Evolutionary conservation across 2,888 invertebrate genomes (phyloP).

Genomic region (Nowickia ferox): DNA sequence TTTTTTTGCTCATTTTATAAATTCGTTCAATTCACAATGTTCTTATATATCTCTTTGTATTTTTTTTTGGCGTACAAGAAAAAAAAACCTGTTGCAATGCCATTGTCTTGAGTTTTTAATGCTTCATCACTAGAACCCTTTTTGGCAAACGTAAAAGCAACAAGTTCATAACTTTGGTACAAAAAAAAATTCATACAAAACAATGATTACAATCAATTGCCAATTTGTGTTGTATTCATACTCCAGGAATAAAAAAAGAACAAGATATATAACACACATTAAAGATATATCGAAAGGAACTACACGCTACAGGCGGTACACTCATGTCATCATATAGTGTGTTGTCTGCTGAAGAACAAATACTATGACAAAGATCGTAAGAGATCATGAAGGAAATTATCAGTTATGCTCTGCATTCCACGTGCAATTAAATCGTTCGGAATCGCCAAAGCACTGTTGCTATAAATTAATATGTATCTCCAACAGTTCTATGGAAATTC

Average conservation of each 20-base stretch:
- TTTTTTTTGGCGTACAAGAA: neutral
- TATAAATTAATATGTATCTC: too few species aligned
- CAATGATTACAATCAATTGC: conserved; percentile 66
- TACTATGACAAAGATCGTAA: too few species aligned
- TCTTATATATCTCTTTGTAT: neutral
- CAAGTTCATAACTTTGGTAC: conserved; percentile 38
- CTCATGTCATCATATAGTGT: neutral
- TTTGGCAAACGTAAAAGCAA: conserved; percentile 20
- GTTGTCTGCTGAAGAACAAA: neutral
- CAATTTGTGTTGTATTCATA: conserved; percentile 60
- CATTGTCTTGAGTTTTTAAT: conserved; percentile 40
- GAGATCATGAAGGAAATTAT: too few species aligned
- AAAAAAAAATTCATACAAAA: conserved; percentile 2
- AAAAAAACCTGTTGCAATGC: conserved; percentile 52
- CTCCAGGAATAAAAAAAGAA: neutral
- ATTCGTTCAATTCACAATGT: neutral
- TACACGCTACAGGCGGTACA: neutral
- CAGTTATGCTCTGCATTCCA: too few species aligned
- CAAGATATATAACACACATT: conserved; percentile 51
- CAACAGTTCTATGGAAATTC: too few species aligned
- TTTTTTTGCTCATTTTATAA: conserved; percentile 37
- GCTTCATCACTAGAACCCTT: conserved; percentile 7
- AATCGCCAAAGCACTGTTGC: too few species aligned
- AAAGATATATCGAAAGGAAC: conserved; percentile 54
- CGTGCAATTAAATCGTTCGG: too few species aligned